Evolutionary conservation across 1,140 invertebrate species (phyloP), one percentile per base, ranked within the genome.

Genomic region (Rhagoletis zephyria): DNA sequence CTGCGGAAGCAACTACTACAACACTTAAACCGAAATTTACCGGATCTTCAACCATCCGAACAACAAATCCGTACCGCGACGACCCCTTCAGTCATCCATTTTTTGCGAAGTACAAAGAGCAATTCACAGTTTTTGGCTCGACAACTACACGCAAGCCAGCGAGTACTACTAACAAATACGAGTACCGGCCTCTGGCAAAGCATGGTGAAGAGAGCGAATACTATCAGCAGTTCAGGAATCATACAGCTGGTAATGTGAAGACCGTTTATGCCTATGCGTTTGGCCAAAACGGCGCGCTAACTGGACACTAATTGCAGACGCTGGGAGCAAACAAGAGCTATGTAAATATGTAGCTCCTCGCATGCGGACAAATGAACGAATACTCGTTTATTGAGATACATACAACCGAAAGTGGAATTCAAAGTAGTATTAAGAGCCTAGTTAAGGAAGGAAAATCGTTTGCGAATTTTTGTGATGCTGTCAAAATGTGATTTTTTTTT

Each of bases 1-100:
- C 40, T 3, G 19, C 16, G 74, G 56, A 12, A 30, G 61, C 61
- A 14, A 16, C n/a, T 5, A 16, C 42, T 14, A 85, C 87, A 14
- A 64, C 77, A 45, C 67, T 6, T 7, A 77, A 87, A 40, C 67
- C 67, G 1, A 59, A 85, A 60, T 40, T 40, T 10, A 87, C 10
- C n/a, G 42, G n/a, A 9, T 19, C 81, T n/a, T 6, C n/a, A 51
- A 88, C 16, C 9, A 48, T 19, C 45, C 65, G 10, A 87, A 60
- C 77, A 59, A 10, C 70, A 48, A 81, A 81, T n/a, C 64, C 64
- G 4, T 81, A 87, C n/a, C 60, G 19, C 1, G 61, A 87, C 4
- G 81, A 88, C 86, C 88, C 88, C 9, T 88, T 88, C 61, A 87
- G 88, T 67, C 86, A 88, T 56, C 88, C 88, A 48, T 88, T 88